Base-by-base conservation (phyloP, 1,140 invertebrate species). In the Arion vulgaris region DNA sequence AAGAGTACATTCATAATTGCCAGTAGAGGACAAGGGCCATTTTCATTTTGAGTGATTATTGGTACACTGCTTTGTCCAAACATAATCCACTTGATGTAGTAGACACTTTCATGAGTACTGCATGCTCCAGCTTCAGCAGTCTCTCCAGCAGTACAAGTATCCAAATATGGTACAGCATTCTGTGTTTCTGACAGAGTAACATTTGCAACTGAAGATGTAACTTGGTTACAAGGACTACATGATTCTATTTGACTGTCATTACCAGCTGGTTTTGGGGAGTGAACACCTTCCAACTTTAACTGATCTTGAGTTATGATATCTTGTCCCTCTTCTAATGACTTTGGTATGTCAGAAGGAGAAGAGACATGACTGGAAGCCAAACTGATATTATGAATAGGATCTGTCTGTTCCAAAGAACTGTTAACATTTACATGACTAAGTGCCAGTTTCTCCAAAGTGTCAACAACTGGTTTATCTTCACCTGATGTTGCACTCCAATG, bases 1-100 rank as follows among this genome's bases (percentile, higher is more conserved):
- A 95, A 86, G 45, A 95, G 89, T 38, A 94, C 93, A 91, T 95
- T 95, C 74, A 94, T 92, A 49, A 95, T 93, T 45, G 94, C 94
- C 32, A 95, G 89, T 32, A 95, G 86, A 9, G 94, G 94, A 91
- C 94, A 95, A 0, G 94, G 94, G 34, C 94, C 94, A 92, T 95
- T 95, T 80, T 93, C 93, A 90, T 95, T 95, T 88, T 95, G 94
- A 19, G 94, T 94, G 17, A 94, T 92, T 79, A 94, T 93, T 17
- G 93, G 93, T n/a, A 92, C 89, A 83, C 91, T 91, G 57, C 85
- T 90, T 28, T 89, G 89, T 41, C 93, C 92, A 87, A 92, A 93
- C 32, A 89, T 89, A n/a, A 94, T 93, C 92, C 93, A 93, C 84
- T 94, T 94, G 34, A 94, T 88, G 80, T 93, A 92, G 86, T 94